Base-by-base conservation (phyloP, 2,888 invertebrate species). In the Lochmaea capreae region DNA sequence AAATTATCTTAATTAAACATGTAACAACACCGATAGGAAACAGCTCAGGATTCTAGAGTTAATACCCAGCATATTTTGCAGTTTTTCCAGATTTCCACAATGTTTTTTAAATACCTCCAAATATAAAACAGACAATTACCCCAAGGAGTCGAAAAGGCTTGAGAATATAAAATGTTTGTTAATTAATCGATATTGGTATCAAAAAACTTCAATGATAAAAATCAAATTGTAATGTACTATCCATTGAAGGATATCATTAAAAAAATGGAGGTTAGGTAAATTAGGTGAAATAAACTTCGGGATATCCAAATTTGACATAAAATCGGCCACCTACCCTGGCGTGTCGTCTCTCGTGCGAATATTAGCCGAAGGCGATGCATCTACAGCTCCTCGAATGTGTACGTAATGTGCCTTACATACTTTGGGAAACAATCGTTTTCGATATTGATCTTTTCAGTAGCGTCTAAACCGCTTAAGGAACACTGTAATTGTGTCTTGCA, bases 401-500 rank as follows among this genome's bases (percentile, higher is more conserved):
- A 16, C 18, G 61, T 68, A 68, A 68, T 68, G 43, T 61, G 61
- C 59, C 61, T 68, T 68, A 72, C 67, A 78, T 81, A 82, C 81
- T 81, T 82, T 80, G 77, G 80, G 80, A 82, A 83, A 83, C 82
- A 83, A 83, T 83, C 80, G 81, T 78, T 78, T 77, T 69, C 74
- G 77, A 79, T 78, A 83, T 81, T 79, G 77, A 79, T 83, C 83
- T 81, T 82, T 82, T 80, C 83, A 79, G 83, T 83, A 84, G 83
- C 84, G 81, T 80, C 81, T 79, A 79, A 83, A 83, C 82, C 79
- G 80, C 81, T 84, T 81, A 80, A 82, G 80, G 76, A 81, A 78
- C 79, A 80, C 81, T 80, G 83, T 83, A 84, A 84, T 84, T 84
- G 84, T 79, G 79, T 78, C 78, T 78, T 82, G 80, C 81, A 84